Conservation (phyloP, 1,140 invertebrate species). For the Zaprionus ornatus region DNA sequence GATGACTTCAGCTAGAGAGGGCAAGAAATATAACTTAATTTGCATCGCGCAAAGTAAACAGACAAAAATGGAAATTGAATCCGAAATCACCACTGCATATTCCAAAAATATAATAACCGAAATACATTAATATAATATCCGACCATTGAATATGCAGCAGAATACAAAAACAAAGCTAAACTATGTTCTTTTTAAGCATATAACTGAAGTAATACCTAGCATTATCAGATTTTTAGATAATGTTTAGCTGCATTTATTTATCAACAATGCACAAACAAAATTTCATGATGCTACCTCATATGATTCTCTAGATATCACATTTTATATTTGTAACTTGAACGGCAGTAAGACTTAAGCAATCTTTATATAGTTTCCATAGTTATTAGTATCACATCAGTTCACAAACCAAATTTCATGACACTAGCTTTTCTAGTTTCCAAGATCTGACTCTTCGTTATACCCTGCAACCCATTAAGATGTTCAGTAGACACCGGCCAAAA, state of each 20-base stretch:
- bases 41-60: slow-evolving; percentile 7
- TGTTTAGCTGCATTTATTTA: too few species aligned
- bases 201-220: too few species aligned
- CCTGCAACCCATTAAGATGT: neutral
- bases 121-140: neutral
- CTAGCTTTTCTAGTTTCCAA: neutral
- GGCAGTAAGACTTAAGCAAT: neutral
- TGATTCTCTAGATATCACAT: neutral
- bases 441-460: neutral
- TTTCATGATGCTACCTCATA: too few species aligned
- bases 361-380: neutral
- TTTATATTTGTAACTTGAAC: neutral
- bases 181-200: neutral
- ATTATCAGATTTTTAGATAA: too few species aligned
- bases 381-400: neutral
- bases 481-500: neutral
- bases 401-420: neutral
- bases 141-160: neutral
- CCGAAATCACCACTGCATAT: neutral
- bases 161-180: neutral
- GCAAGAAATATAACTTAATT: slow-evolving; percentile 16
- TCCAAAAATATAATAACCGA: neutral
- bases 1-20: slow-evolving; percentile 28
- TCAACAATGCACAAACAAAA: too few species aligned
- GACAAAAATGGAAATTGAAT: slow-evolving; percentile 4